Evolutionary conservation across 2,888 invertebrate genomes (phyloP).

Genomic region (Agonopterix alstromeriana): DNA sequence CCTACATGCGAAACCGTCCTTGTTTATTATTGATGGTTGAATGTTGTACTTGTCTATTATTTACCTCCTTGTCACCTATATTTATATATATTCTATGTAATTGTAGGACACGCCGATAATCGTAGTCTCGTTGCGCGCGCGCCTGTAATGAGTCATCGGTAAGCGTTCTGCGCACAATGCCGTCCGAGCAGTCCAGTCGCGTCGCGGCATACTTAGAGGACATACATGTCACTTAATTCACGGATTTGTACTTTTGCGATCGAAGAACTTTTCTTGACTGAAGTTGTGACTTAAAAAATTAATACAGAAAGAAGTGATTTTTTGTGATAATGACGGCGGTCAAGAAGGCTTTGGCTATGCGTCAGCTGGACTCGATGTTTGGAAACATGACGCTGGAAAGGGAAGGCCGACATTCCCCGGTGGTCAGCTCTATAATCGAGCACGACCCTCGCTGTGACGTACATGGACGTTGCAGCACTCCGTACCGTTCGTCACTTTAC

Average conservation of each 20-base stretch:
- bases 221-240: constrained; percentile 64
- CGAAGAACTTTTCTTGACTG: constrained; percentile 25
- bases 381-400: constrained; percentile 79
- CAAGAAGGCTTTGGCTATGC: constrained; percentile 81
- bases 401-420: constrained; percentile 56
- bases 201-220: constrained; percentile 68
- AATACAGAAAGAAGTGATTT: constrained; percentile 20
- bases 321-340: constrained; percentile 63
- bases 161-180: constrained; percentile 42
- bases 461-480: constrained; percentile 76
- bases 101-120: constrained; percentile 62
- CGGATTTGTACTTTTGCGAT: constrained; percentile 35
- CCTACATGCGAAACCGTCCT: constrained; percentile 46
- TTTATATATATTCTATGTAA: constrained; percentile 55
- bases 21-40: constrained; percentile 54
- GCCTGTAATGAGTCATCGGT: constrained; percentile 70
- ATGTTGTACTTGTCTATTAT: constrained; percentile 47
- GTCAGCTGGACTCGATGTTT: constrained; percentile 84
- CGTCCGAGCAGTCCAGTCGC: constrained; percentile 60
- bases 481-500: constrained; percentile 62
- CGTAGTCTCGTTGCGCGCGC: constrained; percentile 61
- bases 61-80: constrained; percentile 65
- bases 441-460: constrained; percentile 82
- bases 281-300: constrained; percentile 39
- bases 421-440: constrained; percentile 74